phyloP scores from a whole-genome alignment of 2,113 vertebrate genomes.

The Eurystomus gularis region DNA sequence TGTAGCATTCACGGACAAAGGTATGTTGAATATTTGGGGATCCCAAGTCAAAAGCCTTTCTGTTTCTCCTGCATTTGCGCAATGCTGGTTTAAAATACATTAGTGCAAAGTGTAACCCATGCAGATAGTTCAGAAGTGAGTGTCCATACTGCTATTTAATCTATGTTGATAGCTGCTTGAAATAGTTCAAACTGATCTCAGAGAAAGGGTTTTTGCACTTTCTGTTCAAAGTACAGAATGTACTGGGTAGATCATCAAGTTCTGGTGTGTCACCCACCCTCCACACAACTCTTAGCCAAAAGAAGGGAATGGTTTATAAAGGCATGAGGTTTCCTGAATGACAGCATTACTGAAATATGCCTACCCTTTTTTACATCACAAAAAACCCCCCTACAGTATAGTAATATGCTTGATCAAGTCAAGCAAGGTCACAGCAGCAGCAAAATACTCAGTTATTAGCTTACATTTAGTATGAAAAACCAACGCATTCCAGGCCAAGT shows the following conservation, averaged over 20 bases:
- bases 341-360: constrained; percentile 18
- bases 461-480: neutral
- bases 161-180: neutral
- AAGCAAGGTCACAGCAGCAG: constrained; percentile 8
- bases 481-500: neutral
- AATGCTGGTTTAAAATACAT: neutral
- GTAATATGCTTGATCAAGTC: too few species aligned
- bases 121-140: neutral
- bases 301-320: neutral
- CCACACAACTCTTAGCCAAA: neutral
- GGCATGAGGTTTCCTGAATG: constrained; percentile 4
- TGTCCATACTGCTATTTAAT: neutral
- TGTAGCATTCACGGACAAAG: neutral
- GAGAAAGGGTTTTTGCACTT: constrained; percentile 12
- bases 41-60: neutral
- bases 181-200: constrained; percentile 1
- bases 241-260: constrained; percentile 45
- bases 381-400: too few species aligned
- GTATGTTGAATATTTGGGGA: neutral
- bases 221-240: constrained; percentile 59
- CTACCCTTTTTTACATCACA: neutral
- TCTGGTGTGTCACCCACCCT: constrained; percentile 11
- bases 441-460: neutral
- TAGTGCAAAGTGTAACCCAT: neutral
- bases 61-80: neutral